A percentile compares a stretch with the other conserved stretches of the same genome.
Conservation (phyloP, 2,797 vertebrate genomes). For the Salmo trutta region DNA sequence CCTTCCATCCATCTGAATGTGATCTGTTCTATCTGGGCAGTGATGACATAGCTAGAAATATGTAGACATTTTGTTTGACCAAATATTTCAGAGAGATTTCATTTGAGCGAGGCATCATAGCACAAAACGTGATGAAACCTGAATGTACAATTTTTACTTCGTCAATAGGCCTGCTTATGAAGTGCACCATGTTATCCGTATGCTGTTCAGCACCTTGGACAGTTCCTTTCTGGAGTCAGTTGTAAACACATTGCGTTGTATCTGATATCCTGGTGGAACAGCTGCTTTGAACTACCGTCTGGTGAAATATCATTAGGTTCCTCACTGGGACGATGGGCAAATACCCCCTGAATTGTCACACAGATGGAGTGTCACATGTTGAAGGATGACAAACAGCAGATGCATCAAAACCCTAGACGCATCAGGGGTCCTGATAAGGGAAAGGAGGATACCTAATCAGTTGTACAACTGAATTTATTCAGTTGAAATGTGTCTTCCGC, state of each 20-base stretch:
- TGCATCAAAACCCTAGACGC: neutral
- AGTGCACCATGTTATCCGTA: constrained; percentile 11
- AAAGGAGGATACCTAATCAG: too few species aligned
- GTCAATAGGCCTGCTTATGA: neutral
- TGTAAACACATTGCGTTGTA: neutral
- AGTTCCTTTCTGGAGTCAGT: neutral
- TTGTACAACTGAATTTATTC: too few species aligned
- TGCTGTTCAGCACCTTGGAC: constrained; percentile 21
- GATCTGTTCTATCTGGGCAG: neutral
- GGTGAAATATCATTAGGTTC: neutral
- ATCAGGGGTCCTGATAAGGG: neutral
- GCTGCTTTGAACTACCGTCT: neutral
- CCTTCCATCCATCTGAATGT: neutral
- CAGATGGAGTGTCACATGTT: neutral
- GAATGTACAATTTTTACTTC: neutral
- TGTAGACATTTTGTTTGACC: neutral
- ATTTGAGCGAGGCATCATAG: neutral
- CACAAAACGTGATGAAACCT: neutral
- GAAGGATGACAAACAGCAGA: neutral
- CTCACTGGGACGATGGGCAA: neutral
- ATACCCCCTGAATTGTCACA: neutral
- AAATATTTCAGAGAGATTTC: neutral
- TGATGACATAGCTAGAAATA: neutral
- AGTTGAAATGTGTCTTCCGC: too few species aligned
- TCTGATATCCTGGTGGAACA: too few species aligned